These are phyloP conservation scores for Potorous gilbertii DNA, from an alignment of 2,797 vertebrate species.

Conservation along the genomic window DNA sequence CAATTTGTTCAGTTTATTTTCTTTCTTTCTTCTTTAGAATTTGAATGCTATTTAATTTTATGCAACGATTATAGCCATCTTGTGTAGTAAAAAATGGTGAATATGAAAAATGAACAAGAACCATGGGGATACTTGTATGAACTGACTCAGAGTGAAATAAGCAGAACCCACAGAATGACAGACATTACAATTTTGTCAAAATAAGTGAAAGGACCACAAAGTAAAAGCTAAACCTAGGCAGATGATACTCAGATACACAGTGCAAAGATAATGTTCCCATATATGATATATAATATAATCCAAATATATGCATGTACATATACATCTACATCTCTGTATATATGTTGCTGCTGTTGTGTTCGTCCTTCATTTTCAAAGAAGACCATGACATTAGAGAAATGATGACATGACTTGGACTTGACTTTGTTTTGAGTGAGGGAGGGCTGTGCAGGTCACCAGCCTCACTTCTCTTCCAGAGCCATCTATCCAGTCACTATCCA, in stretches of 20 bases:
- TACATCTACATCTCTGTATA: too few relatives aligned
- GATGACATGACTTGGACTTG: too few relatives aligned
- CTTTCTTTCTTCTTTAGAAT: background rate
- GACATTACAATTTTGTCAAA: background rate
- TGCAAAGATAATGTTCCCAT: background rate
- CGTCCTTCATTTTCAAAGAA: too few relatives aligned
- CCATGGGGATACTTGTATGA: background rate
- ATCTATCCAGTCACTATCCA: too few relatives aligned
- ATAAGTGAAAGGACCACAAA: background rate
- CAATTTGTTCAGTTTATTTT: background rate
- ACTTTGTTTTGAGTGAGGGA: too few relatives aligned
- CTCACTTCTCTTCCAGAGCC: too few relatives aligned
- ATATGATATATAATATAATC: background rate
- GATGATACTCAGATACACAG: background rate
- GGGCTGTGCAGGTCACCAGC: too few relatives aligned
- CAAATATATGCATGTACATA: background rate
- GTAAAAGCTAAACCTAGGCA: background rate
- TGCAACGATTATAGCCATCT: background rate
- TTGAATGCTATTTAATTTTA: background rate
- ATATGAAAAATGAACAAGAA: background rate
- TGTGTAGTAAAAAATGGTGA: background rate
- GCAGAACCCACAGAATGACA: background rate
- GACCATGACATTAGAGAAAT: too few relatives aligned
- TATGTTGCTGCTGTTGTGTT: too few relatives aligned
- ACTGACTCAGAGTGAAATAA: background rate